phyloP scores from a whole-genome alignment of 2,113 vertebrate species.

The Onychorhynchus coronatus region DNA sequence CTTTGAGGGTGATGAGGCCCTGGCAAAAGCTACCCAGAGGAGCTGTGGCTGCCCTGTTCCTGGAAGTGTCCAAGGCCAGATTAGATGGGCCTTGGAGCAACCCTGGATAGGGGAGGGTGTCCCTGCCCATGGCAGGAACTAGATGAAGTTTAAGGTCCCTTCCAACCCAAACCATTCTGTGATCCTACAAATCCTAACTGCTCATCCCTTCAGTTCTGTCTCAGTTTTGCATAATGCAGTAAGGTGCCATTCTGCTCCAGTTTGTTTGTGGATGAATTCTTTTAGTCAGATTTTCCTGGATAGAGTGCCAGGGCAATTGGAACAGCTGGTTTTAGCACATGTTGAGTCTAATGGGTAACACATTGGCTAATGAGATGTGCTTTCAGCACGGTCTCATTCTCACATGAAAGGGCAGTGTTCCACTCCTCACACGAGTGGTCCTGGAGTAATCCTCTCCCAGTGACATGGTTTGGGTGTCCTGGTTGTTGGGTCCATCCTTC shows the following conservation, averaged over 20 bases:
- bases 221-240: not conserved
- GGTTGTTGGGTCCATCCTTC: not conserved
- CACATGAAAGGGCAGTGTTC: rapidly evolving
- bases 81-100: not conserved
- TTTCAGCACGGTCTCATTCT: not conserved
- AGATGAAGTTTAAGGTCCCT: not conserved
- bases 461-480: not conserved
- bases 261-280: not conserved
- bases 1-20: rapidly evolving
- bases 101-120: not conserved
- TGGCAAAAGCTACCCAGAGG: not conserved
- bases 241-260: not conserved
- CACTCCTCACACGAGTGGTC: not conserved
- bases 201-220: not conserved
- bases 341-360: not conserved
- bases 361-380: not conserved
- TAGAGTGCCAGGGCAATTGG: not conserved
- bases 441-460: not conserved
- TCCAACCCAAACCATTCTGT: not conserved
- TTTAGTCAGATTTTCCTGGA: not conserved
- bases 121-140: not conserved
- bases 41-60: not conserved
- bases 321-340: not conserved
- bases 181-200: not conserved
- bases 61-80: not conserved